Conservation (phyloP, 2,888 invertebrate genomes). For the Sminthurides aquaticus region DNA sequence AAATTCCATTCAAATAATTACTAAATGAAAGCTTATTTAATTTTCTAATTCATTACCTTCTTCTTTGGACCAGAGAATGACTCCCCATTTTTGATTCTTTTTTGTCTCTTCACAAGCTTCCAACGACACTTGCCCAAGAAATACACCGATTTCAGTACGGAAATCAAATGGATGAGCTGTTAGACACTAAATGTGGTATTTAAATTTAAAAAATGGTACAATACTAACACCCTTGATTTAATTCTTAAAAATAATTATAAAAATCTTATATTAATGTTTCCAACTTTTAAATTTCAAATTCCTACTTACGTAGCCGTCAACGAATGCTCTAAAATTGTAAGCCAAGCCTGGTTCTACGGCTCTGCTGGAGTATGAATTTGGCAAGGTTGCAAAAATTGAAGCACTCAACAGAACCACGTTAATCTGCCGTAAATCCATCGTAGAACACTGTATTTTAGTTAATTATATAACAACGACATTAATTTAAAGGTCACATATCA, state of each 20-base stretch:
- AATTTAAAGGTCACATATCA: too few relatives aligned
- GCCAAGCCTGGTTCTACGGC: not conserved
- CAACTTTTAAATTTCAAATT: not conserved
- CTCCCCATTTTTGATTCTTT: slow-evolving; percentile 21
- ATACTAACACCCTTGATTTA: not conserved
- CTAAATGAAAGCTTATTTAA: not conserved
- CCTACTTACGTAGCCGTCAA: not conserved
- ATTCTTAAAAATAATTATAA: not conserved
- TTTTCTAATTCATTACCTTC: not conserved
- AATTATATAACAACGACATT: too few relatives aligned
- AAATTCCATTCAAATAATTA: not conserved
- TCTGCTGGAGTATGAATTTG: not conserved
- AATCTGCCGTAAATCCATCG: too few relatives aligned
- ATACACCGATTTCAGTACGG: slow-evolving; percentile 6
- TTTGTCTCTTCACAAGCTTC: slow-evolving; percentile 15
- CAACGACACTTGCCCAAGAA: slow-evolving; percentile 18
- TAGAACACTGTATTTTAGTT: too few relatives aligned
- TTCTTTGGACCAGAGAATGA: slow-evolving; percentile 17
- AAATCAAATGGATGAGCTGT: slow-evolving; percentile 18
- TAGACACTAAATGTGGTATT: slow-evolving; percentile 7
- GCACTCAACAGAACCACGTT: too few relatives aligned
- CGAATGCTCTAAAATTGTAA: not conserved
- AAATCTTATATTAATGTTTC: not conserved
- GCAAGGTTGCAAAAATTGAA: not conserved
- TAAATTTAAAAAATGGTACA: not conserved